These are phyloP conservation scores for Sycophila sp. DNA, from an alignment of 1,140 invertebrate species.

Conservation along the genomic window DNA sequence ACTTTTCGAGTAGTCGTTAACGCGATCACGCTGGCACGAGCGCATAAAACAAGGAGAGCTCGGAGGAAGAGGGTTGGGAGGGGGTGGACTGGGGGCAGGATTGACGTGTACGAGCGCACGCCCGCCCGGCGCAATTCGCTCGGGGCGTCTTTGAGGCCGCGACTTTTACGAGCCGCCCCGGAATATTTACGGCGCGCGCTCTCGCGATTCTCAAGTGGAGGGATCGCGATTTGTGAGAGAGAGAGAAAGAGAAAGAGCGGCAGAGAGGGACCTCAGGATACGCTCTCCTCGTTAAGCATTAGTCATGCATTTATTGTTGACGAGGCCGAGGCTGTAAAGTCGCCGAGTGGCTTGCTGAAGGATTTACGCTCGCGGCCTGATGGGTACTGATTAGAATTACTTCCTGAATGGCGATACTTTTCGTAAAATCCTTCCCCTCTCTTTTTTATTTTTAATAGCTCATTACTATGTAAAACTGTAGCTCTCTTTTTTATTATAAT, in stretches of 20 bases:
- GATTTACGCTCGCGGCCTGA: no score
- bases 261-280: neutral
- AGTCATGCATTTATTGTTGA: constrained; percentile 13
- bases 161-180: constrained; percentile 27
- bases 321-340: no score
- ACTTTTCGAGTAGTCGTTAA: constrained; percentile 26
- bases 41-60: neutral
- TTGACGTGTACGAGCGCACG: neutral
- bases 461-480: no score
- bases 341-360: no score
- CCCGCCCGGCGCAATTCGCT: neutral
- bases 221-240: neutral
- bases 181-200: constrained; percentile 27
- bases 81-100: neutral
- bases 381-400: no score
- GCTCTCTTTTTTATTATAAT: no score
- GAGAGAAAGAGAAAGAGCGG: neutral
- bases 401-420: no score
- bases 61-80: neutral
- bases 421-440: no score
- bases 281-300: neutral
- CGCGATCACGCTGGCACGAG: neutral
- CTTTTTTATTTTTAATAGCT: no score
- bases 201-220: neutral
- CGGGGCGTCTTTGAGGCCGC: neutral